phyloP scores from a whole-genome alignment of 2,113 vertebrate genomes.

The Fulica atra region DNA sequence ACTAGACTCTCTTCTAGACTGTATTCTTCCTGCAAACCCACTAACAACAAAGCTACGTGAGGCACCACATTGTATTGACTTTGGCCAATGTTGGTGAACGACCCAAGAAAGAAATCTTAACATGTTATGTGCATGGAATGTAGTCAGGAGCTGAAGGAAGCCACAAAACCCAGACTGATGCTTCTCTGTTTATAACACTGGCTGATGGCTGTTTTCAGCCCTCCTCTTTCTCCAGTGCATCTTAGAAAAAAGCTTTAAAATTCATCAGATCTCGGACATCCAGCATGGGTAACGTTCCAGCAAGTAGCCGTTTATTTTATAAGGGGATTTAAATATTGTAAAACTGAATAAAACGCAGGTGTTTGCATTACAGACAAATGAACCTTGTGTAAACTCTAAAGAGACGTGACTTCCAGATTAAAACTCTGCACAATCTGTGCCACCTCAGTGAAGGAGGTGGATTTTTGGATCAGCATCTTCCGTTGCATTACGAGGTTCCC shows the following conservation, averaged over 20 bases:
- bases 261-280: constrained; percentile 43
- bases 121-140: background rate
- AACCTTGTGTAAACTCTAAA: background rate
- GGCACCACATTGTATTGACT: background rate
- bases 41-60: background rate
- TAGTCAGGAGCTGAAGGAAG: background rate
- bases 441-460: background rate
- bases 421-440: background rate
- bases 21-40: background rate
- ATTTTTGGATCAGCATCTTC: background rate
- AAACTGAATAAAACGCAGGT: constrained; percentile 63
- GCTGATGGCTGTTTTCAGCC: background rate
- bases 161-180: background rate
- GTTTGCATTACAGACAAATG: constrained; percentile 34
- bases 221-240: background rate
- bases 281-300: background rate
- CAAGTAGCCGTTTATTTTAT: constrained; percentile 62
- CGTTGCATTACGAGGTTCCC: background rate
- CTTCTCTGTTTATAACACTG: background rate
- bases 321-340: constrained; percentile 72
- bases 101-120: background rate
- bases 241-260: constrained; percentile 40
- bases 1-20: background rate
- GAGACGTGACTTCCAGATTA: background rate
- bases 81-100: background rate